Evolutionary conservation across 2,888 invertebrate genomes (phyloP).

Genomic region (Cylindroiulus punctatus): DNA sequence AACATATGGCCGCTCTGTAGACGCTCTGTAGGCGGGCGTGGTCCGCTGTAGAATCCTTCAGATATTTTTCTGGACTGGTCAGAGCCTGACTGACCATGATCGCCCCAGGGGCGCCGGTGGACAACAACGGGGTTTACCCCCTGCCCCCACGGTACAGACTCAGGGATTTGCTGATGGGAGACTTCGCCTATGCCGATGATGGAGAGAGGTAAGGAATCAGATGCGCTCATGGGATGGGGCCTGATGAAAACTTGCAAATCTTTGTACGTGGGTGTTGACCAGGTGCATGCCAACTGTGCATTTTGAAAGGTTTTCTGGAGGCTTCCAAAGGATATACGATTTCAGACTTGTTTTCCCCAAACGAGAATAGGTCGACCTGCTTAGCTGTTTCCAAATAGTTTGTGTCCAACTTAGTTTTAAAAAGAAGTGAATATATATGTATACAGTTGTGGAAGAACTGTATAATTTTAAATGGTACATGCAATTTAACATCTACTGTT

Average conservation of each 20-base stretch:
- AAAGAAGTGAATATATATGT: no score
- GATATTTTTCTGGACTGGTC: background rate
- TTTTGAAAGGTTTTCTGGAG: no score
- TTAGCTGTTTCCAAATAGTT: no score
- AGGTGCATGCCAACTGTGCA: no score
- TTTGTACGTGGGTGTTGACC: background rate
- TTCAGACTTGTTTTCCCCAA: no score
- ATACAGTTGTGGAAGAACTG: no score
- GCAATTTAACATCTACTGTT: no score
- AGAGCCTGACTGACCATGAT: constrained; percentile 14
- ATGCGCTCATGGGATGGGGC: background rate
- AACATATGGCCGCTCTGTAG: background rate
- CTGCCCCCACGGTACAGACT: constrained; percentile 78
- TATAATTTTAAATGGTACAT: no score
- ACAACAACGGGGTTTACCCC: constrained; percentile 63
- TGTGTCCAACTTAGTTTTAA: no score
- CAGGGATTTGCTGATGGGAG: constrained; percentile 79
- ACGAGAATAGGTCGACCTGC: no score
- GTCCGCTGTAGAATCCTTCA: background rate
- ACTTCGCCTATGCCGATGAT: constrained; percentile 80
- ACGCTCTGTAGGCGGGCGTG: background rate
- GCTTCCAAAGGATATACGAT: no score
- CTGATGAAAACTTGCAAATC: background rate
- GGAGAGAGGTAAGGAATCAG: constrained; percentile 76
- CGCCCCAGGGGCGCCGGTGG: background rate